These are phyloP conservation scores for Adoxophyes honmai DNA, from an alignment of 1,140 invertebrate species.

Conservation along the genomic window DNA sequence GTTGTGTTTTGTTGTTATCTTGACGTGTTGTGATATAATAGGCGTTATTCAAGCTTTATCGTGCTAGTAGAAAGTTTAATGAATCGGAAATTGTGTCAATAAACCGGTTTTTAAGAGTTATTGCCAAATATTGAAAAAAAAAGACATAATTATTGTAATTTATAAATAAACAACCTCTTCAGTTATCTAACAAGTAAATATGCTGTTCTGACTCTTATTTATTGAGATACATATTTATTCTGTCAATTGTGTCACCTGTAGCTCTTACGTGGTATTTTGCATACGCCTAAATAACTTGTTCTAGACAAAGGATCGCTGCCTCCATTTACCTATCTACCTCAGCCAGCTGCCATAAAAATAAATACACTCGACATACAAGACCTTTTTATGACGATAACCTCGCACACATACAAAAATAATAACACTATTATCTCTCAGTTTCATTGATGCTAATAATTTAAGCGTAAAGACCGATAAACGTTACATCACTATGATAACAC, in stretches of 20 bases:
- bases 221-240: not conserved
- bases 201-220: too few relatives aligned
- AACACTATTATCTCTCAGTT: constrained; percentile 54
- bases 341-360: not conserved
- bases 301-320: constrained; percentile 13
- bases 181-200: not conserved
- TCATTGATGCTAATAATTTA: constrained; percentile 40
- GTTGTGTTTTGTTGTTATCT: not conserved
- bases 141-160: not conserved
- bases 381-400: constrained; percentile 15
- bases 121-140: not conserved
- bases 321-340: not conserved
- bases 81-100: not conserved
- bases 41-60: not conserved
- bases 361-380: not conserved
- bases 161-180: not conserved
- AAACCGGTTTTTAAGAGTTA: not conserved
- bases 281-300: constrained; percentile 14
- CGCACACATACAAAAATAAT: constrained; percentile 28
- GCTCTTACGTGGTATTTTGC: not conserved
- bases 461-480: constrained; percentile 27
- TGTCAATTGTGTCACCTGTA: not conserved
- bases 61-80: not conserved
- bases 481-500: constrained; percentile 34
- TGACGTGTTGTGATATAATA: constrained; percentile 2